Base-by-base conservation (phyloP, 2,797 vertebrate species). In the Denticeps clupeoides region DNA sequence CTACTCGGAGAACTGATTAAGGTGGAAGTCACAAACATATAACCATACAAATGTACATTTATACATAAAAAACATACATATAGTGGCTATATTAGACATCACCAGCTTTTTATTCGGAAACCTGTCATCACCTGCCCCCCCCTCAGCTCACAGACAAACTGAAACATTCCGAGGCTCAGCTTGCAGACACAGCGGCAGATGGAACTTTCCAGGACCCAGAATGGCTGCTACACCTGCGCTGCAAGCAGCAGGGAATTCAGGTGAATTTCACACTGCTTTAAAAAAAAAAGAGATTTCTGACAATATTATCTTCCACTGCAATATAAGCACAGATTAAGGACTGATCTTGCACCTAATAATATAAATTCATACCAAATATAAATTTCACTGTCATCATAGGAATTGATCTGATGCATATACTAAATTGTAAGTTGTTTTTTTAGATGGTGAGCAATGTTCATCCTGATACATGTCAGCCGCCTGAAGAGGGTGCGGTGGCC, bases 81-180 rank as follows among this genome's bases (percentile, higher is more conserved):
- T 1, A 2, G 18, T 19, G 19, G 18, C 18, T 19, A n/a, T n/a
- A n/a, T n/a, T n/a, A n/a, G n/a, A n/a, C n/a, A n/a, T n/a, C n/a
- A n/a, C n/a, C n/a, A n/a, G n/a, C n/a, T n/a, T n/a, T n/a, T 3
- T 29, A 26, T 37, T 3, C 53, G 19, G 4, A 15, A 25, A 9
- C 10, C 12, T 23, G 15, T 16, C 26, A 7, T 3, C 33, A 19
- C 7, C 23, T 33, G 45, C 16, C 43, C 29, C 26, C 6, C 44
- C 47, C 18, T 26, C 71, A 97, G 92, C 62, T 95, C n/a, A 78
- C 87, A 0, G 89, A 92, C 51, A 67, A 76, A 42, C 78, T 96
- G 71, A 89, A 84, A 69, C 66, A 82, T 54, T 77, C 74, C 0
- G 91, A 93, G 48, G 81, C 80, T 0, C 65, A 85, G 60, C 64